Base-by-base conservation (phyloP, 2,888 invertebrate species). In the Sturmia bella region DNA sequence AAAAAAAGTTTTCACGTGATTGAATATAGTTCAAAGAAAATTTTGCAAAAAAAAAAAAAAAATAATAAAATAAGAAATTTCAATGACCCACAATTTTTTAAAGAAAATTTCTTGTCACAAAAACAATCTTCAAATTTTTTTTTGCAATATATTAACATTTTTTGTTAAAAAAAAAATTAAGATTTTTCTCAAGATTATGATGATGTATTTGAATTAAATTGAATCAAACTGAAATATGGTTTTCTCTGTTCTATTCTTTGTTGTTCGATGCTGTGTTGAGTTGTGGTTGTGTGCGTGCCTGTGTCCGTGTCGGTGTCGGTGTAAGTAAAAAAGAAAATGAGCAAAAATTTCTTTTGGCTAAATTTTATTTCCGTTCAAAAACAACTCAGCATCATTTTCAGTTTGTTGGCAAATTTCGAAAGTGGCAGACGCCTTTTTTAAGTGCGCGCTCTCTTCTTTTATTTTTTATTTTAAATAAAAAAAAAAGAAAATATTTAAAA, bases 371-470 rank as follows among this genome's bases (percentile, higher is more conserved):
- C 83, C 82, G 73, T 78, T 80, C 11, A 86, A 87, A 85, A 85
- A 84, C 61, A 52, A 45, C 59, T 52, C 80, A 83, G 77, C 66
- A 83, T 81, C 77, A 72, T 50, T 73, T 81, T 88, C 88, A 89
- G 89, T 89, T 88, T 87, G 87, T 88, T 88, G 87, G 87, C 87
- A 87, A 88, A 85, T 83, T 85, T 88, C 88, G 86, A 86, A 87
- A 87, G 87, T 86, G 86, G 86, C 87, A 87, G 88, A 85, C 85
- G 87, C 88, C 82, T 80, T 66, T 69, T 74, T 80, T 66, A 86
- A 84, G 72, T 83, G 81, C 76, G 82, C 84, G 78, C 74, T 78
- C 74, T 78, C 82, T 82, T 77, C 73, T 82, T 82, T 82, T 82
- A 66, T 72, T 82, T 81, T 81, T 82, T 82, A 61, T 52, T 82